These are phyloP conservation scores for Chelonoidis abingdonii DNA, from an alignment of 2,113 vertebrate genomes.

Conservation along the genomic window DNA sequence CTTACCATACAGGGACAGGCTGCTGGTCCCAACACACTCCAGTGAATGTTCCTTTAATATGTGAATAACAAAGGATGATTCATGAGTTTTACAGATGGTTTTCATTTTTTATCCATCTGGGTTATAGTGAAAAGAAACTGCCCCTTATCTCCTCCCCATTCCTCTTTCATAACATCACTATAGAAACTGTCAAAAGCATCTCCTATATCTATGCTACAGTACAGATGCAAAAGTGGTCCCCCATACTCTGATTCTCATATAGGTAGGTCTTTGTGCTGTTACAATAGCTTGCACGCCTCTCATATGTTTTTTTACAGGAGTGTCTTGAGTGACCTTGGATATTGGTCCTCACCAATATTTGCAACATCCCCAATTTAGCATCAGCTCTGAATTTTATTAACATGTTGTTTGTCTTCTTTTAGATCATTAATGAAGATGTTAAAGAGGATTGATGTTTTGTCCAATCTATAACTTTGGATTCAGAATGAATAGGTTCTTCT, in stretches of 20 bases:
- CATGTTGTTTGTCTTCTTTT: neutral
- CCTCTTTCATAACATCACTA: neutral
- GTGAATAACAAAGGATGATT: neutral
- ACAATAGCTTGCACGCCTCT: neutral
- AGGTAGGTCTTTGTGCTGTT: neutral
- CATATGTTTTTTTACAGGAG: neutral
- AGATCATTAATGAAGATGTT: neutral
- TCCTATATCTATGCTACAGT: neutral
- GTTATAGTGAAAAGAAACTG: neutral
- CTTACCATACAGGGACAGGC: accelerated
- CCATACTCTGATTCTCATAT: neutral
- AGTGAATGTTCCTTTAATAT: accelerated
- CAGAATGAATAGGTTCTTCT: neutral
- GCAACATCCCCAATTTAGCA: neutral
- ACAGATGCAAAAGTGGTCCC: neutral
- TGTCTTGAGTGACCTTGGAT: neutral
- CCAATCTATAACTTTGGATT: neutral
- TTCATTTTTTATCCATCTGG: neutral
- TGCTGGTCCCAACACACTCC: neutral
- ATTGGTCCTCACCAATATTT: slow-evolving; percentile 16
- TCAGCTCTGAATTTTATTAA: neutral
- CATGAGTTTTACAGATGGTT: neutral
- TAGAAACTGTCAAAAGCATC: neutral
- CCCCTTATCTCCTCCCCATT: neutral
- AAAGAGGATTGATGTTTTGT: neutral